phyloP scores from a whole-genome alignment of 2,113 vertebrate species.

The Etia nguti region DNA sequence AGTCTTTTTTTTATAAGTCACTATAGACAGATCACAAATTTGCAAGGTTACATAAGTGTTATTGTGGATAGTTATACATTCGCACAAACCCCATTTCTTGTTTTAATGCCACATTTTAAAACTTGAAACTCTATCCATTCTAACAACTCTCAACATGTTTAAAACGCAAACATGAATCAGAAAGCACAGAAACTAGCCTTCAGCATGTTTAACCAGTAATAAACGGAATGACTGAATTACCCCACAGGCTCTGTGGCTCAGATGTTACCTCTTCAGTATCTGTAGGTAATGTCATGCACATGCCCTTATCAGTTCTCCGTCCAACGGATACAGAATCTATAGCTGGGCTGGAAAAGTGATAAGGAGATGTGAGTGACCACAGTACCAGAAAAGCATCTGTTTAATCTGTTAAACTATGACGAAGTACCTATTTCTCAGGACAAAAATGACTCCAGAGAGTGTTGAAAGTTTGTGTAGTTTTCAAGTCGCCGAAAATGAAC shows the following conservation, averaged over 20 bases:
- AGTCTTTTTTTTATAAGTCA: not conserved
- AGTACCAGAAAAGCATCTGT: slow-evolving; percentile 3
- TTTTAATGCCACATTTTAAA: not conserved
- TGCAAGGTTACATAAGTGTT: not conserved
- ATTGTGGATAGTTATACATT: not conserved
- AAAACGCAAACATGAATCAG: not conserved
- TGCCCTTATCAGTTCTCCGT: slow-evolving; percentile 99
- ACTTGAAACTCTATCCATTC: not conserved
- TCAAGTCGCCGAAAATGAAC: not conserved
- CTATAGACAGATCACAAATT: not conserved
- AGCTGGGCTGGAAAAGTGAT: slow-evolving; percentile 99
- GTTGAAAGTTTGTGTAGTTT: not conserved
- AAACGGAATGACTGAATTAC: not conserved
- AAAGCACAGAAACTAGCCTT: not conserved
- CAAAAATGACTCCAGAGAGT: not conserved
- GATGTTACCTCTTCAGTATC: slow-evolving; percentile 13
- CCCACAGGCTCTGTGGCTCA: not conserved
- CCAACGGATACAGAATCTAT: slow-evolving; percentile 84
- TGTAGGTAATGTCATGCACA: slow-evolving; percentile 78
- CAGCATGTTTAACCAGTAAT: not conserved
- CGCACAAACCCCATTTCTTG: not conserved
- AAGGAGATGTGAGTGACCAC: slow-evolving; percentile 85
- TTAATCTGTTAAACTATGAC: not conserved
- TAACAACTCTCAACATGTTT: not conserved
- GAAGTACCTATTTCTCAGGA: not conserved